Percentiles rank a stretch among this genome's conserved stretches.
Evolutionary conservation across 2,113 vertebrate genomes (phyloP).

Genomic region (Sula dactylatra): DNA sequence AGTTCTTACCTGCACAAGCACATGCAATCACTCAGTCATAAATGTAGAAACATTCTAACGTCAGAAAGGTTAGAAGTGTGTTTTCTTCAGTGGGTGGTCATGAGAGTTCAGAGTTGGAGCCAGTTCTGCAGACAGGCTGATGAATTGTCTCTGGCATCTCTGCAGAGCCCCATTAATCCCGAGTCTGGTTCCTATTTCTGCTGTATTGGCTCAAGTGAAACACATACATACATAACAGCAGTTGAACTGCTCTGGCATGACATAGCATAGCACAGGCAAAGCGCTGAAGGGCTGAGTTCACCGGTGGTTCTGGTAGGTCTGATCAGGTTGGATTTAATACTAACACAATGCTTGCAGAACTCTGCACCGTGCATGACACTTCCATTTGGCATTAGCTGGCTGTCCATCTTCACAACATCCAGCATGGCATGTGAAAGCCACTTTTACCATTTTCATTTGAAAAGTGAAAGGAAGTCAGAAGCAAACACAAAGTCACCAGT

Average conservation of each 20-base stretch:
- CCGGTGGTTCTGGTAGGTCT: background rate
- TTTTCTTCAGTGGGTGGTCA: background rate
- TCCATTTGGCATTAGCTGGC: background rate
- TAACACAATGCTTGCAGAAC: background rate
- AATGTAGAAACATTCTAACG: background rate
- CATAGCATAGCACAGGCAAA: background rate
- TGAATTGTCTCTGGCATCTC: background rate
- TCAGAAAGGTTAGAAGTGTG: background rate
- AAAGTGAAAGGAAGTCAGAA: background rate
- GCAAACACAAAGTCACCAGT: background rate
- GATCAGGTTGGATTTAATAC: background rate
- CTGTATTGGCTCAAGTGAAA: background rate
- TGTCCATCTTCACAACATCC: accelerated
- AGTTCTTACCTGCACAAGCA: background rate
- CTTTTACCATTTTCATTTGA: background rate
- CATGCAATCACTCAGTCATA: background rate
- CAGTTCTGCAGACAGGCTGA: background rate
- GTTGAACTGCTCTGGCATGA: background rate
- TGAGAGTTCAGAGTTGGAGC: background rate
- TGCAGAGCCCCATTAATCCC: background rate
- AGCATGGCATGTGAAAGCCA: background rate
- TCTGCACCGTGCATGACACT: background rate
- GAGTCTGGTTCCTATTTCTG: background rate
- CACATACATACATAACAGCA: background rate
- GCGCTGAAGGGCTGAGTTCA: background rate